These are phyloP conservation scores for Helostoma temminkii DNA, from an alignment of 2,797 vertebrate species.

Conservation along the genomic window DNA sequence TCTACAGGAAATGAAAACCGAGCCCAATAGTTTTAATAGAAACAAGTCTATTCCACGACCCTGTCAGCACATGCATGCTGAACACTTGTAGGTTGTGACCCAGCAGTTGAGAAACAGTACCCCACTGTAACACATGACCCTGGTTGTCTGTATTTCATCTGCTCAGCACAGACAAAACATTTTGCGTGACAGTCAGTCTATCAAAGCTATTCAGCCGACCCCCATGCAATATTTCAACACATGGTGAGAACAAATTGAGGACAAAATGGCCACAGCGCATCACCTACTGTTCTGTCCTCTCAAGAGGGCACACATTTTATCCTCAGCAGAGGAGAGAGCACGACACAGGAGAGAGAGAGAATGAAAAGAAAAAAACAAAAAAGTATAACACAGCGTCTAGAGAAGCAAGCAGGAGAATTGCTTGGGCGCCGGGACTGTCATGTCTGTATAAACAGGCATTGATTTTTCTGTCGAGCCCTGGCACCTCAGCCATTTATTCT, in stretches of 20 bases:
- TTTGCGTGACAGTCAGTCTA: constrained; percentile 64
- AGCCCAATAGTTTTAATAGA: constrained; percentile 45
- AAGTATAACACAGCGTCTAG: constrained; percentile 63
- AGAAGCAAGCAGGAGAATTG: constrained; percentile 80
- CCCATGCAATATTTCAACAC: constrained; percentile 40
- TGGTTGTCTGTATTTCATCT: constrained; percentile 59
- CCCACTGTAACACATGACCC: constrained; percentile 51
- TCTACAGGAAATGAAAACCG: constrained; percentile 27
- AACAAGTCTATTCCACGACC: constrained; percentile 37
- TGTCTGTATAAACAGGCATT: constrained; percentile 99
- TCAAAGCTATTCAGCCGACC: constrained; percentile 65
- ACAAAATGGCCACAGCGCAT: constrained; percentile 70
- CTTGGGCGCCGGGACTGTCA: constrained; percentile 91
- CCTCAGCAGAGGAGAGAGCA: constrained; percentile 60
- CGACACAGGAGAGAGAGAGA: constrained; percentile 34
- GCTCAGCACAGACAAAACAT: constrained; percentile 36
- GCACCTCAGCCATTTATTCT: constrained; percentile 99
- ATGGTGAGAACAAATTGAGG: constrained; percentile 67
- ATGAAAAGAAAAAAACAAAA: constrained; percentile 4
- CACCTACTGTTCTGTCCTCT: constrained; percentile 62
- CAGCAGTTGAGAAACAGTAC: constrained; percentile 51
- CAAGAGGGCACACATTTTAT: constrained; percentile 68
- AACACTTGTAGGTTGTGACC: constrained; percentile 49
- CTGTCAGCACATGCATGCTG: constrained; percentile 45
- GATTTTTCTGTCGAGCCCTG: constrained; percentile 99